Base-by-base conservation (phyloP, 2,113 vertebrate genomes). In the Oncorhynchus keta region DNA sequence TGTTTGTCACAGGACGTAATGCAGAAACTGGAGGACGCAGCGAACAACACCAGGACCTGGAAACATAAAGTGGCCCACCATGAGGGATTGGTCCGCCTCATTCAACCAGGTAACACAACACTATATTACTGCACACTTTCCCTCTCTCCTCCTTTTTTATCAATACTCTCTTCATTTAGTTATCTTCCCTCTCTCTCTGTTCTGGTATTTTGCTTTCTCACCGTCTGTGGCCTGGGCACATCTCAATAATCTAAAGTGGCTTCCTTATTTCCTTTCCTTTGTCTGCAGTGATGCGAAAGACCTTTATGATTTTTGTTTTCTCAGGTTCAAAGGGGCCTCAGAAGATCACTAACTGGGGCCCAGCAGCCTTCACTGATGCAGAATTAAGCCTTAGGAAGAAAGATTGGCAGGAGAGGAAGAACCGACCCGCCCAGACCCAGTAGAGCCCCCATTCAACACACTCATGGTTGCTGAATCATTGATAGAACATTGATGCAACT, bases 21-120 rank as follows among this genome's bases (percentile, higher is more conserved):
- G 79, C 95, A 95, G 92, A 99, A 97, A 89, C 90, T 99, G 79
- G 96, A 96, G 90, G 90, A 92, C 0, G 97, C 98, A 57, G 84
- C 97, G 32, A 96, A 88, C 79, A 98, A 94, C 76, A 99, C 98
- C 22, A 96, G 91, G 87, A 96, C 93, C 76, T 99, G 98, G 97
- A 99, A 98, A 85, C 96, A 99, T 89, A 98, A 97, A 90, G 97
- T 99, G 86, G 95, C 95, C 22, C 94, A 97, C 61, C 98, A 99
- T 0, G 97, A 99, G 79, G 98, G 98, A 5, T 84, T 99, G 79
- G 93, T 99, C 68, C 93, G 96, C n/a, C 91, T 98, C 87, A 97
- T 99, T 86, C 95, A 98, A 78, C 98, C 98, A 92, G 98, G 98
- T 99, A 18, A 55, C 59, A 45, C 39, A 45, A 45, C 39, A 62